These are phyloP conservation scores for Entomobrya proxima DNA, from an alignment of 2,888 invertebrate species.

Conservation along the genomic window DNA sequence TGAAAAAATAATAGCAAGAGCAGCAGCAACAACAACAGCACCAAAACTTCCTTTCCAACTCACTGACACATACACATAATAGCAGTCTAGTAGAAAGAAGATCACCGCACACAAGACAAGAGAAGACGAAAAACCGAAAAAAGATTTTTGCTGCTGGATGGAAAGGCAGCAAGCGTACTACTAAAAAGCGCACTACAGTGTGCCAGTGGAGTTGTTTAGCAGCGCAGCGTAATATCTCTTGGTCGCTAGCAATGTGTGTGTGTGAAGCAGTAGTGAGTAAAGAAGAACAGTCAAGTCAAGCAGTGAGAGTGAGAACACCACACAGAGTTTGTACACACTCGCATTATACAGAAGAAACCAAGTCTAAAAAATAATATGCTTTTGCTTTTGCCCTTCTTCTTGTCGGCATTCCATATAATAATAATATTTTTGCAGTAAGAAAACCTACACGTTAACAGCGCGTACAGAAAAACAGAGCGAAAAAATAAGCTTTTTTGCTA, in stretches of 20 bases:
- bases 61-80: constrained; percentile 19
- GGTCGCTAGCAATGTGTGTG: too few species aligned
- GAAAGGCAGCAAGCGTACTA: constrained; percentile 37
- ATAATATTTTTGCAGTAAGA: constrained; percentile 31
- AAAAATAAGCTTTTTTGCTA: constrained; percentile 14
- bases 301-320: not conserved
- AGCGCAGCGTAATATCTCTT: not conserved
- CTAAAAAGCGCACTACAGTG: constrained; percentile 16
- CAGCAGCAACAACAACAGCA: constrained; percentile 5
- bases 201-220: not conserved
- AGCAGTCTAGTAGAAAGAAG: too few species aligned
- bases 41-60: not conserved
- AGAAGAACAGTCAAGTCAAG: not conserved
- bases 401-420: too few species aligned
- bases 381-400: too few species aligned
- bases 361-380: constrained; percentile 25
- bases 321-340: too few species aligned
- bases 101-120: not conserved
- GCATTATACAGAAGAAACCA: too few species aligned
- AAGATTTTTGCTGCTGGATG: constrained; percentile 49
- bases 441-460: constrained; percentile 10
- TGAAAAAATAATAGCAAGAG: constrained; percentile 6
- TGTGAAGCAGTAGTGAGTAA: too few species aligned
- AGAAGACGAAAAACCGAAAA: constrained; percentile 3
- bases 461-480: constrained; percentile 13